A percentile compares a stretch with the other conserved stretches of the same genome.
Evolutionary conservation across 2,888 invertebrate species (phyloP).

Genomic region (Rotaria macrura): DNA sequence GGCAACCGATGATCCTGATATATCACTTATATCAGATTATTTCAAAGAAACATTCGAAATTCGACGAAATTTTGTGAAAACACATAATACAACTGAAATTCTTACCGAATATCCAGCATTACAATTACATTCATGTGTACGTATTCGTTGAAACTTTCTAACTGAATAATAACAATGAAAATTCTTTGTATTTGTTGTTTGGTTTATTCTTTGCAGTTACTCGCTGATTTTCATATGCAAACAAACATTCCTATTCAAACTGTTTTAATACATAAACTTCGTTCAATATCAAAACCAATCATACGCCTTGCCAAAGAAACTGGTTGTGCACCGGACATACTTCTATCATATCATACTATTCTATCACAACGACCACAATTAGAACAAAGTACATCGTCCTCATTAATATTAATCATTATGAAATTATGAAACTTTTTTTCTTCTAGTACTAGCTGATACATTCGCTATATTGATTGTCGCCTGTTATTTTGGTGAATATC

Average conservation of each 20-base stretch:
- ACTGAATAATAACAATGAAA: no score
- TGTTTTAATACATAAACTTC: conserved; percentile 15
- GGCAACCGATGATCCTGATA: background rate
- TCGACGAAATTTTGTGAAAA: conserved; percentile 18
- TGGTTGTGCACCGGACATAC: conserved; percentile 2
- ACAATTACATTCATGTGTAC: conserved; percentile 5
- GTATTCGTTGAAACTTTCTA: no score
- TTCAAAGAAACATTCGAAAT: conserved; percentile 16
- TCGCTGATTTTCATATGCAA: conserved; percentile 20
- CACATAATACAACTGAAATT: conserved; percentile 14
- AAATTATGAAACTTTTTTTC: background rate
- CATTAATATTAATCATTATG: background rate
- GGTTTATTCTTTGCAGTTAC: background rate
- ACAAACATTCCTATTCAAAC: conserved; percentile 18
- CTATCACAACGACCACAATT: background rate
- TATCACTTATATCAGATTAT: conserved; percentile 4
- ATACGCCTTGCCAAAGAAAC: conserved; percentile 18
- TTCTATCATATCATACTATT: conserved; percentile 9
- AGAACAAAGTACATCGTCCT: background rate
- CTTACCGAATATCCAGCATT: conserved; percentile 18
- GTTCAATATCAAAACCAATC: conserved; percentile 12
- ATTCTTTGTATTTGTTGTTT: background rate
- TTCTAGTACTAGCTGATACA: conserved; percentile 6
- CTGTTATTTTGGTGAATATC: conserved; percentile 14
- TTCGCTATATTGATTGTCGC: conserved; percentile 2